These are phyloP conservation scores for Harpalus rubripes DNA, from an alignment of 2,888 invertebrate genomes.

Conservation along the genomic window DNA sequence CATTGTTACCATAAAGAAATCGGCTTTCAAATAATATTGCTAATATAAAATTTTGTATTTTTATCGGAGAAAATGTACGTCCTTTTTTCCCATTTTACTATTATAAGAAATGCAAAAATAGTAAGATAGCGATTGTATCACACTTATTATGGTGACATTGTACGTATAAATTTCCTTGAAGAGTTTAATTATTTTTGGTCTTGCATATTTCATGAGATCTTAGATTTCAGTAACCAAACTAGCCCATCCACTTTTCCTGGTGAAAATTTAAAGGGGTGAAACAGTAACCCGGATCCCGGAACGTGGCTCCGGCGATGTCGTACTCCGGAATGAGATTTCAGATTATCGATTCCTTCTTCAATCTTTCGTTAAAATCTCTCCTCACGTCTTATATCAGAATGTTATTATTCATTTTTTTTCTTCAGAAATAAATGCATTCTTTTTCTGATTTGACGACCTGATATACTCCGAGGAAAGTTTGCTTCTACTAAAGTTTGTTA, in stretches of 20 bases:
- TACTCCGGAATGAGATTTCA: slow-evolving; percentile 54
- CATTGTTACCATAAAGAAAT: no score
- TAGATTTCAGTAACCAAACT: neutral
- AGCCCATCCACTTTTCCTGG: slow-evolving; percentile 29
- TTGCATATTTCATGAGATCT: slow-evolving; percentile 2
- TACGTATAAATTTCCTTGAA: no score
- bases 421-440: slow-evolving; percentile 50
- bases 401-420: slow-evolving; percentile 58
- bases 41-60: no score
- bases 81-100: no score
- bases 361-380: slow-evolving; percentile 57
- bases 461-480: slow-evolving; percentile 49
- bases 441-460: slow-evolving; percentile 56
- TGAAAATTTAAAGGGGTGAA: slow-evolving; percentile 62
- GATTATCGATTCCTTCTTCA: slow-evolving; percentile 59
- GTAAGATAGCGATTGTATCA: no score
- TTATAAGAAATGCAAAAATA: no score
- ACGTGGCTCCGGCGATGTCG: slow-evolving; percentile 39
- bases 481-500: slow-evolving; percentile 34
- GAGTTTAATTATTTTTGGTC: neutral
- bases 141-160: no score
- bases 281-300: slow-evolving; percentile 25
- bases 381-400: slow-evolving; percentile 55
- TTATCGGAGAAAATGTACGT: no score
- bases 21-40: no score